Conservation (phyloP, 2,113 vertebrate species). For the Apeltes quadracus region DNA sequence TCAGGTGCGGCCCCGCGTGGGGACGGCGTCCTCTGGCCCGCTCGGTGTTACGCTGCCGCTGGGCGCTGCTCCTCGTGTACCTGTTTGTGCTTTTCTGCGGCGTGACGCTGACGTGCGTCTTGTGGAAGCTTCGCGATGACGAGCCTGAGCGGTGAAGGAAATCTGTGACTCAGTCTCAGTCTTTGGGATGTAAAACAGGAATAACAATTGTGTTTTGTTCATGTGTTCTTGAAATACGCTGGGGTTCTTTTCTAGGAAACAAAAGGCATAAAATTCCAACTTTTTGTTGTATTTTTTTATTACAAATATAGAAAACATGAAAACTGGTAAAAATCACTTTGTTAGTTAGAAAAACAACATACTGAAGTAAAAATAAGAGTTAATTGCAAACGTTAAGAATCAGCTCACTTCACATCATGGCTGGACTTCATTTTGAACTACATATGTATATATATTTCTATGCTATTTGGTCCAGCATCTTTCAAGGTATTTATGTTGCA, state of each 20-base stretch:
- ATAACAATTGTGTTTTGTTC: background rate
- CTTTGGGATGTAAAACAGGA: slow-evolving; percentile 38
- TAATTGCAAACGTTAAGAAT: slow-evolving; percentile 34
- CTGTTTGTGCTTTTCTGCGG: slow-evolving; percentile 75
- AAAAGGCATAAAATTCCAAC: background rate
- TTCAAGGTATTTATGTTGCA: slow-evolving; percentile 37
- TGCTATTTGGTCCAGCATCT: slow-evolving; percentile 15
- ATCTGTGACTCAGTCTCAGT: background rate
- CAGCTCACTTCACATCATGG: slow-evolving; percentile 39
- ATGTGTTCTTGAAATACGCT: background rate
- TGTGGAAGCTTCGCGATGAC: slow-evolving; percentile 51
- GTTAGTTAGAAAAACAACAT: slow-evolving; percentile 68
- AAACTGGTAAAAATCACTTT: slow-evolving; percentile 67
- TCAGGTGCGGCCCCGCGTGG: slow-evolving; percentile 67
- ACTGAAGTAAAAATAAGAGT: slow-evolving; percentile 56
- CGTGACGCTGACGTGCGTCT: slow-evolving; percentile 61
- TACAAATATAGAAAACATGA: slow-evolving; percentile 77
- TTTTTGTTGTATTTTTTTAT: slow-evolving; percentile 55
- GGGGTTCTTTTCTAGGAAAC: background rate
- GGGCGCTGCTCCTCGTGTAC: slow-evolving; percentile 74
- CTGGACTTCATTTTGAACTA: slow-evolving; percentile 45
- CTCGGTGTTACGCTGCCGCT: slow-evolving; percentile 70
- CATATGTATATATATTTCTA: slow-evolving; percentile 19
- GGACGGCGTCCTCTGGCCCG: slow-evolving; percentile 62
- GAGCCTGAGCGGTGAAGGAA: slow-evolving; percentile 4